phyloP scores from a whole-genome alignment of 1,140 invertebrate genomes.

The Hestina assimilis region DNA sequence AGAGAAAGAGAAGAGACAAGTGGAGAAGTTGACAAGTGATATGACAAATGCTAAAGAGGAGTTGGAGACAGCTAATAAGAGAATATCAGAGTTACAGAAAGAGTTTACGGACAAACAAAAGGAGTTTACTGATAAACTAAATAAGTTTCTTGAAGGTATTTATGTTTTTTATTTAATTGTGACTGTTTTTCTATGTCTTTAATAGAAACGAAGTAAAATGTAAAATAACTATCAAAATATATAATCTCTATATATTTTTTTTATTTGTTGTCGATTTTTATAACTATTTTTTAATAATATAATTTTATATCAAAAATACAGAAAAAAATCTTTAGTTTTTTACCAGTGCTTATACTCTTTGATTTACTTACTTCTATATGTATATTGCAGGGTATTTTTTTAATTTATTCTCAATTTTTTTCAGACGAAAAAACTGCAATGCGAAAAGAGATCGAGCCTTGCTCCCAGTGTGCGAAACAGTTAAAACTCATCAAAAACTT shows the following conservation, averaged over 20 bases:
- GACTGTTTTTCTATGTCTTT: no score
- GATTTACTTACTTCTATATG: no score
- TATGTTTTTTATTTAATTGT: not conserved
- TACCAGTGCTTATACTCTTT: no score
- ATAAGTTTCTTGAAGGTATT: conserved; percentile 43
- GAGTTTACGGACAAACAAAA: conserved; percentile 70
- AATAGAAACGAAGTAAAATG: no score
- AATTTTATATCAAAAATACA: no score
- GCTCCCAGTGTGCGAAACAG: conserved; percentile 59
- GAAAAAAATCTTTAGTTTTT: no score
- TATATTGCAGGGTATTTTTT: no score
- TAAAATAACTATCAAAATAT: no score
- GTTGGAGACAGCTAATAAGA: conserved; percentile 62
- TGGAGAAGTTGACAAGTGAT: conserved; percentile 56
- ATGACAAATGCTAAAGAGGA: conserved; percentile 49
- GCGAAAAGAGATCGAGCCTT: conserved; percentile 62
- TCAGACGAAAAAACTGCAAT: conserved; percentile 65
- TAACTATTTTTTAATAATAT: no score
- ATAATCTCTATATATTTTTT: no score
- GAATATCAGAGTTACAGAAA: conserved; percentile 69
- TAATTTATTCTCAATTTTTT: conserved; percentile 17
- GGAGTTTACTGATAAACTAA: conserved; percentile 64
- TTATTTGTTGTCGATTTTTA: no score
- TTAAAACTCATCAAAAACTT: conserved; percentile 55
- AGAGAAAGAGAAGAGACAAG: conserved; percentile 64